phyloP scores from a whole-genome alignment of 2,888 invertebrate species.

The Anoplius nigerrimus region DNA sequence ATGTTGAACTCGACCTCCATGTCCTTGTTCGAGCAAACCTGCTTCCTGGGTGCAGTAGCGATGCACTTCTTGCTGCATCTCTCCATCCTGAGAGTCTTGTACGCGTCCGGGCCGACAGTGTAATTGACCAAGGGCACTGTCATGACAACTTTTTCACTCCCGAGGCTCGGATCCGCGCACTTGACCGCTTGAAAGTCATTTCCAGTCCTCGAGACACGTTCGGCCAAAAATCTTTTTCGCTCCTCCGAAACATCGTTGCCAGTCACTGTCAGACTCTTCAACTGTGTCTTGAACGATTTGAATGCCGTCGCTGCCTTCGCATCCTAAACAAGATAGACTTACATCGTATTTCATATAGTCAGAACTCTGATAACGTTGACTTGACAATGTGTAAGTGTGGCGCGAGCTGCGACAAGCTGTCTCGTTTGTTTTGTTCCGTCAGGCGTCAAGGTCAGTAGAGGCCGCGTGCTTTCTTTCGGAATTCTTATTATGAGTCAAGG shows the following conservation, averaged over 20 bases:
- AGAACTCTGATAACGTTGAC: no score
- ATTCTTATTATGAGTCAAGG: no score
- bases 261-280: slow-evolving; percentile 48
- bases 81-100: slow-evolving; percentile 71
- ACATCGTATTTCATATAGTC: no score
- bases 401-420: no score
- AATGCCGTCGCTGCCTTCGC: not conserved
- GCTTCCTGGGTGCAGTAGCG: slow-evolving; percentile 77
- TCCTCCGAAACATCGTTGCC: slow-evolving; percentile 52
- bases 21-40: slow-evolving; percentile 79
- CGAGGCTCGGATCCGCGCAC: slow-evolving; percentile 70
- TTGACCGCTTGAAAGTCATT: slow-evolving; percentile 45
- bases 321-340: no score
- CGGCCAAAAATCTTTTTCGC: slow-evolving; percentile 45
- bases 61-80: slow-evolving; percentile 80
- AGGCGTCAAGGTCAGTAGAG: no score
- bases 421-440: no score
- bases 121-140: slow-evolving; percentile 74
- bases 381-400: no score
- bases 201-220: slow-evolving; percentile 42
- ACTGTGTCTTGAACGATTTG: slow-evolving; percentile 43
- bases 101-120: slow-evolving; percentile 69
- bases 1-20: slow-evolving; percentile 80
- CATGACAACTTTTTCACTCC: slow-evolving; percentile 72
- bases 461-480: no score